Evolutionary conservation across 2,113 vertebrate species (phyloP).

Genomic region (Mormyrus iriodes): DNA sequence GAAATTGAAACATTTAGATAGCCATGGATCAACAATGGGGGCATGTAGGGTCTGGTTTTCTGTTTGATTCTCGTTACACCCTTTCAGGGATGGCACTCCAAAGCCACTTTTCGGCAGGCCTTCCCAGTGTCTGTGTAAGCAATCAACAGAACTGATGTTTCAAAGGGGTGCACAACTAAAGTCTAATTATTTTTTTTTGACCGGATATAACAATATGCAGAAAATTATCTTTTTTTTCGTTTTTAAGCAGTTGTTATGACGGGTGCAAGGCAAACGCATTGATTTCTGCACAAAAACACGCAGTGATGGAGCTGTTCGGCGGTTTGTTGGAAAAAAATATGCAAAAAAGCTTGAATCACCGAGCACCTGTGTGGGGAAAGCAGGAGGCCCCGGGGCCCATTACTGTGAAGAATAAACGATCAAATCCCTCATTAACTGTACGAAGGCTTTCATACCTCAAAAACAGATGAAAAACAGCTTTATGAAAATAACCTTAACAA

Average conservation of each 20-base stretch:
- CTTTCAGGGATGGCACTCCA: not conserved
- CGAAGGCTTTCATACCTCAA: not conserved
- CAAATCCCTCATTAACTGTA: slow-evolving; percentile 5
- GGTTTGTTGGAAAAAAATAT: not conserved
- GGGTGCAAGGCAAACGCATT: not conserved
- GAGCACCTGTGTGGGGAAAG: not conserved
- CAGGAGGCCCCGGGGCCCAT: not conserved
- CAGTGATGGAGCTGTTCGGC: not conserved
- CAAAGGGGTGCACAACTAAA: not conserved
- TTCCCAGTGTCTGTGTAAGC: not conserved
- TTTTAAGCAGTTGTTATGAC: not conserved
- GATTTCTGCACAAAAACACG: not conserved
- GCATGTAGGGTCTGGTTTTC: not conserved
- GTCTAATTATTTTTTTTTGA: not conserved
- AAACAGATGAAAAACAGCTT: not conserved
- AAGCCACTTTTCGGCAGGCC: not conserved
- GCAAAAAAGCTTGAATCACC: not conserved
- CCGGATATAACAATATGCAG: not conserved
- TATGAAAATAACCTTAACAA: not conserved
- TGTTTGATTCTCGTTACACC: not conserved
- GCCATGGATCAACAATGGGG: not conserved
- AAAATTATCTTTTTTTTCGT: not conserved
- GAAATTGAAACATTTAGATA: not conserved
- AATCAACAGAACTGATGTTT: not conserved
- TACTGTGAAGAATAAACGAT: slow-evolving; percentile 4